Base-by-base conservation (phyloP, 2,888 invertebrate species). In the Oscheius onirici region DNA sequence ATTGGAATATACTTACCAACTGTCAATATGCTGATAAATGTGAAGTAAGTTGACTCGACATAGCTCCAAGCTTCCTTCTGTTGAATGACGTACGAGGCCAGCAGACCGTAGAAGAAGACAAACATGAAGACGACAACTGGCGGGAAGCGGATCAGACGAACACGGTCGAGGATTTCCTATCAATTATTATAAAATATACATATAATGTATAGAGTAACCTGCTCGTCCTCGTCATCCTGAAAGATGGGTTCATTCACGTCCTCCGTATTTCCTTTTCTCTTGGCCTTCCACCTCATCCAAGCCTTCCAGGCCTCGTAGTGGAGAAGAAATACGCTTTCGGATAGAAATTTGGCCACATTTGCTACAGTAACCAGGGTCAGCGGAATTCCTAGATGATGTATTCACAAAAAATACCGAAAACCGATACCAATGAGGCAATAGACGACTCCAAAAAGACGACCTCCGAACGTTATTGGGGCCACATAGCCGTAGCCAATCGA, bases 361-460 rank as follows among this genome's bases (percentile, higher is more conserved):
- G 84, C 85, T 2, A 84, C 84, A 0, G 84, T 84, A 0, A 84
- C 82, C 26, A 82, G 72, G n/a, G 82, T 81, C 20, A 82, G 71
- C 0, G 82, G 82, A 26, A 82, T 81, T 15, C 82, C 82, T 78
- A 54, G 44, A 34, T 34, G 34, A 70, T 58, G 28, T 6, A 49
- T 22, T 65, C 20, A 34, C 2, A n/a, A 34, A 13, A 41, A 22
- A 51, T 41, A 13, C 2, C 22, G 15, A 20, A 20, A 40, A 13
- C 6, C 3, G 65, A 51, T 26, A 83, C 85, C 90, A 65, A 94
- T 90, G 73, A 93, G 89, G 0, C 94, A 94, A 89, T 93, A 95
- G 69, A 93, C 88, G 88, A 95, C 93, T 89, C 94, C 94, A 90
- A 95, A 94, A 63, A 93, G 89, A 89, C 95, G 94, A 26, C 95